Percentiles rank a stretch among this genome's conserved stretches.
These are phyloP conservation scores for Parus major DNA, from an alignment of 2,113 vertebrate species.

Conservation along the genomic window DNA sequence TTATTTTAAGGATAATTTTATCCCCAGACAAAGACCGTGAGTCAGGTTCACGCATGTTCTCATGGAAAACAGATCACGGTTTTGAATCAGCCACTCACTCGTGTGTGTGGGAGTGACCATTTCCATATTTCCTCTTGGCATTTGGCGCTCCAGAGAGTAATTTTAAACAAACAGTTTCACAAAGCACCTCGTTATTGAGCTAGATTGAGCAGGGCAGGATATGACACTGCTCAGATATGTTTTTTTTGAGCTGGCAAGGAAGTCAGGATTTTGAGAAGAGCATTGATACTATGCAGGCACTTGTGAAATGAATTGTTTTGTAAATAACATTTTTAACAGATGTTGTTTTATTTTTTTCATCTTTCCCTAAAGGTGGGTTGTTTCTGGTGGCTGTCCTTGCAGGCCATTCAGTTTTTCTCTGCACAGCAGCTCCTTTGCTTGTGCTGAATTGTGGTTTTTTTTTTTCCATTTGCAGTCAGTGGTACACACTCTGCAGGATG, in stretches of 20 bases:
- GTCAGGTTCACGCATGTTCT: background rate
- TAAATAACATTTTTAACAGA: background rate
- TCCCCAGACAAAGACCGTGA: background rate
- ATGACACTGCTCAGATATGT: background rate
- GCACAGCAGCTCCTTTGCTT: background rate
- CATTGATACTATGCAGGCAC: background rate
- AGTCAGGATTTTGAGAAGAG: background rate
- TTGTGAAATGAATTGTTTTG: background rate
- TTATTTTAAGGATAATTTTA: background rate
- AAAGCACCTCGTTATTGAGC: background rate
- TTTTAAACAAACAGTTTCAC: background rate
- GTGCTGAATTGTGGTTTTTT: background rate
- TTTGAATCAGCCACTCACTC: background rate
- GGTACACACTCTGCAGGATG: background rate
- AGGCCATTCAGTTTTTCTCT: background rate
- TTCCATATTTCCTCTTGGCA: constrained; percentile 42
- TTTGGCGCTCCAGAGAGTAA: background rate
- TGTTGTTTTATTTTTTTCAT: background rate
- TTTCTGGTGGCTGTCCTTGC: background rate
- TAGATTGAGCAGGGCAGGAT: background rate
- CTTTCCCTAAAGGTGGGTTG: background rate
- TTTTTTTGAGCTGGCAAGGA: background rate
- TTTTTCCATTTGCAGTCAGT: background rate
- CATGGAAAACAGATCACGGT: background rate
- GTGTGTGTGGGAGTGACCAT: constrained; percentile 29